Conservation (phyloP, 2,888 invertebrate species). For the Drosophila neonasuta region DNA sequence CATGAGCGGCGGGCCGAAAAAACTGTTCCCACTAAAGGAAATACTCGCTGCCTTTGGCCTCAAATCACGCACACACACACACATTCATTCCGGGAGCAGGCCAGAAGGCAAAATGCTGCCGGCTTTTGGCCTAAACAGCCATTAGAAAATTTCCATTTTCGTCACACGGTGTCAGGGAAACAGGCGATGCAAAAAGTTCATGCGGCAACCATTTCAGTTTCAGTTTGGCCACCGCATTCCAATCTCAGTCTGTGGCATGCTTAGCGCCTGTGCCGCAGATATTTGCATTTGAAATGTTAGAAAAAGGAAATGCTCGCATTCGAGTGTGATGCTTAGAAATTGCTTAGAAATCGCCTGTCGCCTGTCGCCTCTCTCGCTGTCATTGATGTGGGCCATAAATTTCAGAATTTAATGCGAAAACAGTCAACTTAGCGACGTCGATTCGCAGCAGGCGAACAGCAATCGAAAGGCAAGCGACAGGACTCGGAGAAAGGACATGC, state of each 20-base stretch:
- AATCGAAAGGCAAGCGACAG: background rate
- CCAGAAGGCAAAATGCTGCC: conserved; percentile 1
- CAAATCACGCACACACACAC: too few relatives aligned
- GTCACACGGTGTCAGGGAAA: conserved; percentile 79
- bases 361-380: conserved; percentile 6
- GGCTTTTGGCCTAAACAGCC: conserved; percentile 42
- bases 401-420: conserved; percentile 81
- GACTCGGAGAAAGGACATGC: conserved; percentile 47
- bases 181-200: conserved; percentile 39
- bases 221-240: conserved; percentile 53
- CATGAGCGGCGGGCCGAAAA: background rate
- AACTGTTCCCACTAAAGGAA: background rate
- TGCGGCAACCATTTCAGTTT: background rate
- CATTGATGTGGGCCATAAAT: conserved; percentile 66
- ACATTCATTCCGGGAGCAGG: conserved; percentile 10
- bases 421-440: conserved; percentile 82
- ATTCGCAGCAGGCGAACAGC: conserved; percentile 77
- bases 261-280: conserved; percentile 79
- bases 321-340: conserved; percentile 60
- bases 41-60: background rate
- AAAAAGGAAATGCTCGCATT: conserved; percentile 64
- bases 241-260: conserved; percentile 59
- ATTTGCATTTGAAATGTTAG: conserved; percentile 81
- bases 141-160: conserved; percentile 81
- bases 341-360: conserved; percentile 34